Evolutionary conservation across 2,888 invertebrate species (phyloP), one percentile per base, ranked within the genome.

Genomic region (Amiota communis): DNA sequence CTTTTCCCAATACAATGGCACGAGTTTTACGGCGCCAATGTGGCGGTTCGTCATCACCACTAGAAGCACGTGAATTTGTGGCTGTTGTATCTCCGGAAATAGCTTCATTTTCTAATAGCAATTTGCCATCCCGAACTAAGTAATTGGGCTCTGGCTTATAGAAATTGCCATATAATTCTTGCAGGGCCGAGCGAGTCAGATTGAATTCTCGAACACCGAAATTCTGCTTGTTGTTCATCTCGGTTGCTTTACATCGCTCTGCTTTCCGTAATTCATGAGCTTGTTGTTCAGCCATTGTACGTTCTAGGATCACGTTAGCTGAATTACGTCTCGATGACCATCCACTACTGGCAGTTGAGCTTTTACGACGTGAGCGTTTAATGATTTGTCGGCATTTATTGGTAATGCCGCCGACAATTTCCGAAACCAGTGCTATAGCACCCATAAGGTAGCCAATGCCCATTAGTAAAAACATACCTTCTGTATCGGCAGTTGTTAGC

Each of bases 401-500:
- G 0, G 93, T 90, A 75, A 93, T 93, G 2, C 94, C 94, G 20
- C 94, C 93, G 83, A 94, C 92, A 90, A 93, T 93, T 90, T 95
- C 95, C 0, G 94, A 93, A 13, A 93, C 80, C 11, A 95, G 88
- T 4, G 93, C 92, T 3, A 92, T 89, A 0, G 91, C 91, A 6
- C 93, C 95, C 46, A 94, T 84, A 0, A 93, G 83, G 84, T 94
- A 94, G 0, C 96, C 96, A 59, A 93, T 92, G 8, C 91, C 94
- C 78, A 95, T 90, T 0, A 96, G 90, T 3, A 95, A 88, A 84
- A 95, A 95, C 94, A 95, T 95, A 11, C 96, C 96, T 89, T 95
- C 95, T 0, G 95, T 95, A 77, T 96, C 96, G 81, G 94, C 95
- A 48, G 95, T 89, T 1, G 94, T 93, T n/a, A 96, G 87, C 23